Conservation (phyloP, 2,888 invertebrate genomes). For the Opisthograptis luteolata region DNA sequence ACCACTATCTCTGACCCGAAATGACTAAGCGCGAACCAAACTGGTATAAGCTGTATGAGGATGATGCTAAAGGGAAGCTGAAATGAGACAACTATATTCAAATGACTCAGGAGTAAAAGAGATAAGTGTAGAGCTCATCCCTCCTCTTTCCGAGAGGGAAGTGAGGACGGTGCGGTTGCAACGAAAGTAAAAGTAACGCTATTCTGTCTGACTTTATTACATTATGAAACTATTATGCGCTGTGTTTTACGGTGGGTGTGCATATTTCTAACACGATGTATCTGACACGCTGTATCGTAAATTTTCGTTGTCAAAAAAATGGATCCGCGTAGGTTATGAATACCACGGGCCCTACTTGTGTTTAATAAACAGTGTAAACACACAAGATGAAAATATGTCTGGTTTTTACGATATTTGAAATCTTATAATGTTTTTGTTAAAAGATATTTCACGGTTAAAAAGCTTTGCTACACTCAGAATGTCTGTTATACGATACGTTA, state of each 20-base stretch:
- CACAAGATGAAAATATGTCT: too few relatives aligned
- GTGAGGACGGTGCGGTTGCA: constrained; percentile 61
- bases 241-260: constrained; percentile 37
- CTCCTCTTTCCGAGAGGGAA: constrained; percentile 64
- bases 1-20: constrained; percentile 67
- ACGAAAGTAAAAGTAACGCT: constrained; percentile 78
- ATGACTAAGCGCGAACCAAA: constrained; percentile 73
- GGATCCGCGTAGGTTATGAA: constrained; percentile 31
- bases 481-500: too few relatives aligned
- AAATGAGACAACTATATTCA: constrained; percentile 47
- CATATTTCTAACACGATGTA: constrained; percentile 32
- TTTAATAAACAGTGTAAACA: too few relatives aligned
- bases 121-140: constrained; percentile 46
- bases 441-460: too few relatives aligned
- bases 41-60: constrained; percentile 62
- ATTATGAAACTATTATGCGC: constrained; percentile 55
- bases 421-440: too few relatives aligned
- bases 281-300: constrained; percentile 21
- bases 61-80: constrained; percentile 56
- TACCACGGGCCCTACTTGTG: too few relatives aligned
- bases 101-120: constrained; percentile 45
- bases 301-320: constrained; percentile 17
- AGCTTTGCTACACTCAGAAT: too few relatives aligned
- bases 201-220: constrained; percentile 58
- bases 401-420: too few relatives aligned